phyloP scores from a whole-genome alignment of 2,888 invertebrate species.

The Dinocampus coccinellae region DNA sequence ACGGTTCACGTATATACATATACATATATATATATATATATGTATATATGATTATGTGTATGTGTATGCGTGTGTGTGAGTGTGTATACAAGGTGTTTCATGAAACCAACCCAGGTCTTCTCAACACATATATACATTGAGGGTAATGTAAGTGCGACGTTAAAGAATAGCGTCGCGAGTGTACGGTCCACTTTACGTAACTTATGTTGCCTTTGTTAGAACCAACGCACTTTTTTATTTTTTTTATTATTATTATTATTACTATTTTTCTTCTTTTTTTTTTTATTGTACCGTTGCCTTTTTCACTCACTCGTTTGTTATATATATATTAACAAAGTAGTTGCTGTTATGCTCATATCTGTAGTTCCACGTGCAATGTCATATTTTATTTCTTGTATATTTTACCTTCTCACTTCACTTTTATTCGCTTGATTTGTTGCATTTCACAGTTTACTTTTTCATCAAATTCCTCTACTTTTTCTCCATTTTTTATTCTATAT shows the following conservation, averaged over 20 bases:
- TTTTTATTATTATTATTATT: not conserved
- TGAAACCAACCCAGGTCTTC: not conserved
- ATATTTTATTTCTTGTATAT: not conserved
- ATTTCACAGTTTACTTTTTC: too few species aligned
- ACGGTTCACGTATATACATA: conserved; percentile 23
- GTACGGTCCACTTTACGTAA: conserved; percentile 60
- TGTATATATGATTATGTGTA: not conserved
- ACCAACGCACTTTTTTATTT: conserved; percentile 33
- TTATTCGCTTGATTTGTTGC: too few species aligned
- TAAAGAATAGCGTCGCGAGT: conserved; percentile 51
- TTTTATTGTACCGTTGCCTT: not conserved
- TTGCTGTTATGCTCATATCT: not conserved
- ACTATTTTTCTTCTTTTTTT: not conserved
- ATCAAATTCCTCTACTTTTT: too few species aligned
- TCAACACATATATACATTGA: not conserved
- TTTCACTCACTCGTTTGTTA: not conserved
- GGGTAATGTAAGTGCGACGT: conserved; percentile 25
- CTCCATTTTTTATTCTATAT: not conserved
- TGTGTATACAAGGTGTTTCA: conserved; percentile 1
- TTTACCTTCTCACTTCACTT: not conserved
- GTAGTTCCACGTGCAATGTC: not conserved
- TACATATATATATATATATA: not conserved
- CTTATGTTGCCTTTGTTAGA: conserved; percentile 62
- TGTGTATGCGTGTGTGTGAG: too few species aligned
- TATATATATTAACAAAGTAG: not conserved